Base-by-base conservation (phyloP, 92 coral and sea anemone genomes). In the Porites cylindrica region DNA sequence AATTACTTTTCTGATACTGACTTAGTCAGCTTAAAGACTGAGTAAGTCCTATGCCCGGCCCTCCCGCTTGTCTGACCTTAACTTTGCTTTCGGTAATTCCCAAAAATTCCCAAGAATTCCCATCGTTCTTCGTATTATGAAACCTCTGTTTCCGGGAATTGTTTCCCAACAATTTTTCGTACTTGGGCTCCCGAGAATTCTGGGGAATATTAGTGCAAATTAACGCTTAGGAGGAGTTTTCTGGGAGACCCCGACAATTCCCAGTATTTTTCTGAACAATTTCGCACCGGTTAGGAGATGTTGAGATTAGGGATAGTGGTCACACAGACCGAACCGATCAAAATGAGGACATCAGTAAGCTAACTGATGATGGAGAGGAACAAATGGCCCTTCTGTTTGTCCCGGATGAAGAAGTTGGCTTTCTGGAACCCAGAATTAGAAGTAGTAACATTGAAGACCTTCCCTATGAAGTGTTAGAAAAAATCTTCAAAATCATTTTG, bases 321-420 rank as follows among this genome's bases (percentile, higher is more conserved):
- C 79, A 56, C 43, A 51, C 56, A 51, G 53, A 75, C 79, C 53
- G 20, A 20, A 75, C 43, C 21, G 66, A 67, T 6, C 72, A 67
- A 67, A 67, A 67, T 67, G 72, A 67, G 43, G 72, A 7, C 72
- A 47, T 8, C 63, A 24, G 13, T 13, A 29, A 75, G 76, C 32
- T 71, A 71, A 71, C 24, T 71, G 76, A 75, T 51, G 16, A 64
- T 75, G 65, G 58, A 71, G 54, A 43, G 76, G 76, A 71, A 43
- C 76, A 75, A 75, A 52, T 75, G 17, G 79, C 62, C 21, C 32
- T 75, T 75, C 81, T 60, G 69, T 77, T 77, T 77, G 81, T 77
- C 61, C 56, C 54, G 24, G 70, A 77, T 77, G 69, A 51, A 52
- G 79, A 75, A 12, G 65, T 75, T 24, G 79, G 47, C 79, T 75